Base-by-base conservation (phyloP, 2,888 invertebrate genomes). In the Latrodectus elegans region DNA sequence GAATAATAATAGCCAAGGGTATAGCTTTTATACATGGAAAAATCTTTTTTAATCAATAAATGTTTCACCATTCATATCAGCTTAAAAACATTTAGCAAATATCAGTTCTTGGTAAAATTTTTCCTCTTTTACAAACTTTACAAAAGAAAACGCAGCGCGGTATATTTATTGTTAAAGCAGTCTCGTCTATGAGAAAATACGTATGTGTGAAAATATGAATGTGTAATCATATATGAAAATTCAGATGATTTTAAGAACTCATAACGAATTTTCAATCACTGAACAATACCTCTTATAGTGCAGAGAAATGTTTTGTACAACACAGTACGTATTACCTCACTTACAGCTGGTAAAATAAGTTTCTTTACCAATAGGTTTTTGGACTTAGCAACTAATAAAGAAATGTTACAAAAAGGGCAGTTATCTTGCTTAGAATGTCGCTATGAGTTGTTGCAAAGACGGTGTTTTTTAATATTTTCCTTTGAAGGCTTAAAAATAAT, bases 31-130 rank as follows among this genome's bases (percentile, higher is more conserved):
- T 6, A 38, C 38, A 38, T 38, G 1, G 1, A 38, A 38, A 38
- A 4, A 6, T 38, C 38, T 38, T 38, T 74, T 86, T 51, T 82
- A 76, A 49, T 60, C 79, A 73, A 64, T 78, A 84, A 84, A 84
- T 83, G 89, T 71, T 81, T 89, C 83, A 22, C 89, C 85, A 86
- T 84, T 89, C 8, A 86, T 89, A 53, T 89, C 82, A 22, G 87
- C 88, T 64, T 67, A 73, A 12, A 88, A 77, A 53, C 64, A 53
- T 88, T 72, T 86, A 38, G 84, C 88, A 78, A 89, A 88, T 78
- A 89, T 75, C 78, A 89, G 38, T 75, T 89, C 86, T 86, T 89
- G 82, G 65, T 22, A 65, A 67, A 74, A 26, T 51, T 73, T 55
- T 49, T 74, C 53, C 0, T 74, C 53, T 74, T 74, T 74, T 74